Conservation (phyloP, 2,797 vertebrate species). For the Lophius americanus region DNA sequence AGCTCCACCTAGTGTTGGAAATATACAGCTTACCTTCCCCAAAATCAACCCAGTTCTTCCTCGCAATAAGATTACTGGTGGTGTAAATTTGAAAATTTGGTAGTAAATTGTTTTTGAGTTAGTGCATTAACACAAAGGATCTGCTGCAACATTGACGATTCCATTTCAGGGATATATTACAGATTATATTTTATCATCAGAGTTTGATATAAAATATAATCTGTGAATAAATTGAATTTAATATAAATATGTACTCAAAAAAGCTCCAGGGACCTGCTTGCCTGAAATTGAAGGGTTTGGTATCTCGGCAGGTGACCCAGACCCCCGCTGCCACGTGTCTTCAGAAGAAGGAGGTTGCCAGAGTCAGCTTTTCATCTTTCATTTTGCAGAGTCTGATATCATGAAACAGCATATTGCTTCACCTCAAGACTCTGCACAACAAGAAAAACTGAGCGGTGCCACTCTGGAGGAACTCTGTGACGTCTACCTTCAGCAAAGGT, state of each 20-base stretch:
- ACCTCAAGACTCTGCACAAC: constrained; percentile 12
- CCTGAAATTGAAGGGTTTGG: background rate
- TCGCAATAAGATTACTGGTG: too few relatives aligned
- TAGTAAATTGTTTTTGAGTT: too few relatives aligned
- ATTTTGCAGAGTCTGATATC: constrained; percentile 48
- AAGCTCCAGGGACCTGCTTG: background rate
- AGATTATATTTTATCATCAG: too few relatives aligned
- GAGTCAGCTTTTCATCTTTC: constrained; percentile 65
- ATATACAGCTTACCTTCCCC: too few relatives aligned
- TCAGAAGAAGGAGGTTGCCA: constrained; percentile 21
- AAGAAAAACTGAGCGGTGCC: constrained; percentile 8
- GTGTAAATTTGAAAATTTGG: too few relatives aligned
- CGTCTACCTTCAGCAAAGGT: constrained; percentile 71
- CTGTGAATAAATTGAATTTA: too few relatives aligned
- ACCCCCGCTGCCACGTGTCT: constrained; percentile 10
- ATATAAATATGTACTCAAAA: background rate
- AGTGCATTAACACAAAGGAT: too few relatives aligned
- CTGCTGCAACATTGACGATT: too few relatives aligned
- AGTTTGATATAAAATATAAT: too few relatives aligned
- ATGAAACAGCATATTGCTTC: constrained; percentile 37
- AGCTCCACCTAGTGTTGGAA: too few relatives aligned
- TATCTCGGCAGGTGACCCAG: constrained; percentile 56
- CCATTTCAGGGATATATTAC: too few relatives aligned
- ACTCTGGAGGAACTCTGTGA: constrained; percentile 58
- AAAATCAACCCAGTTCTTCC: too few relatives aligned